Evolutionary conservation across 2,888 invertebrate species (phyloP).

Genomic region (Azorinus chamasolen): DNA sequence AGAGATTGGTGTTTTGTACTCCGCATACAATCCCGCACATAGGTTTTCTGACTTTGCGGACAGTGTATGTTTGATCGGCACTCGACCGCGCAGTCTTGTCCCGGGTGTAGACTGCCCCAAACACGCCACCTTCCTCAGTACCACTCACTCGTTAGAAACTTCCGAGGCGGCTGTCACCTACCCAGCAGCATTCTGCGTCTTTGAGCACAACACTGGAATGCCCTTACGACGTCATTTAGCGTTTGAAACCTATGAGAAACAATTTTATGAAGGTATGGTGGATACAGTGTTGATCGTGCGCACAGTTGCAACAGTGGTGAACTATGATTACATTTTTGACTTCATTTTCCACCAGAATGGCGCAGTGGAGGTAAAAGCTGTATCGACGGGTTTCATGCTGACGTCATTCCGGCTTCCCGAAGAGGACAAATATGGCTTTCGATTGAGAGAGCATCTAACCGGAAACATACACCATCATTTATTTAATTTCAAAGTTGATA

Average conservation of each 20-base stretch:
- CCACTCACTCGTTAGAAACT: conserved; percentile 57
- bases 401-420: conserved; percentile 54
- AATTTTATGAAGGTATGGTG: conserved; percentile 76
- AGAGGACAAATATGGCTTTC: conserved; percentile 70
- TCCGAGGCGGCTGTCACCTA: conserved; percentile 43
- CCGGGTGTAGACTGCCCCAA: conserved; percentile 82
- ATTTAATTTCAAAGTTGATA: conserved; percentile 77
- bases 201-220: conserved; percentile 77
- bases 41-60: conserved; percentile 75
- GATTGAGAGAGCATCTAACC: conserved; percentile 67
- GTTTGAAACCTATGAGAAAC: conserved; percentile 17
- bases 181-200: conserved; percentile 76
- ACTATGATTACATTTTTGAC: conserved; percentile 83
- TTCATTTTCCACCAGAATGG: conserved; percentile 81
- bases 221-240: conserved; percentile 78
- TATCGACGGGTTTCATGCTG: conserved; percentile 80
- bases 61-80: conserved; percentile 73
- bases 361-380: conserved; percentile 69
- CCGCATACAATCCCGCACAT: conserved; percentile 69
- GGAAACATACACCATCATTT: conserved; percentile 81
- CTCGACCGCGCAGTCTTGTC: conserved; percentile 67
- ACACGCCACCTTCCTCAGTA: conserved; percentile 73
- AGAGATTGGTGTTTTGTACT: conserved; percentile 79
- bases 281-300: conserved; percentile 74
- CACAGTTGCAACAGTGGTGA: conserved; percentile 73